A percentile compares a stretch with the other conserved stretches of the same genome.
These are phyloP conservation scores for Plotosus lineatus DNA, from an alignment of 2,113 vertebrate genomes.

Conservation along the genomic window DNA sequence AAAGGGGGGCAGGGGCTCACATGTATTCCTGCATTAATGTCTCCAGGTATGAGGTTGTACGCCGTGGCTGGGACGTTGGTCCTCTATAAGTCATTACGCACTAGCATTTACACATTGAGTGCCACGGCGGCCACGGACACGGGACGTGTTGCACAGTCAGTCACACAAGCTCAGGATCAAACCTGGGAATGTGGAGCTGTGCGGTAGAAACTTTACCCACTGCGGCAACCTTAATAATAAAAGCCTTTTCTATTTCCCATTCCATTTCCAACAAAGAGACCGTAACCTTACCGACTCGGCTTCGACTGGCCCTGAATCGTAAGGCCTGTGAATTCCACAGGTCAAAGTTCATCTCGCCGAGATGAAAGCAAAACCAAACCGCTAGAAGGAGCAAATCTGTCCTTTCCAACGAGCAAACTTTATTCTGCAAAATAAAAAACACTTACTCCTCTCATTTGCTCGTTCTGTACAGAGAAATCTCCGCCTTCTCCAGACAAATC, in stretches of 20 bases:
- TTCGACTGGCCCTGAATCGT: not conserved
- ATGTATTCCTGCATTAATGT: no score
- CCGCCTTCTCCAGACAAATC: no score
- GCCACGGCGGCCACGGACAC: no score
- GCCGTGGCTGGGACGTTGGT: no score
- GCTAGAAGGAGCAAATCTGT: not conserved
- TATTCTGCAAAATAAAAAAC: no score
- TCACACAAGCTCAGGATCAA: not conserved
- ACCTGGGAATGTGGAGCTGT: not conserved
- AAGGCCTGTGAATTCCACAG: not conserved
- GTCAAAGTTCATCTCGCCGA: not conserved
- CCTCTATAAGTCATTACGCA: no score
- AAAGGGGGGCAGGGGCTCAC: no score
- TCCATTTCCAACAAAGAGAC: constrained; percentile 1
- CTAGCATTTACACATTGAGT: no score
- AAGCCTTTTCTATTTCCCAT: not conserved
- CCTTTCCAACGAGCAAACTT: not conserved
- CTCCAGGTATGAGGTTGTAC: no score
- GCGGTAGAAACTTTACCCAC: not conserved
- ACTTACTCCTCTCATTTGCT: no score
- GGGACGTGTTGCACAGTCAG: not conserved
- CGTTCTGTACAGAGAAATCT: no score
- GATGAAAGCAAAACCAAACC: not conserved
- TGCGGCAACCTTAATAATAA: not conserved
- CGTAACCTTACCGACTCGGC: not conserved